These are phyloP conservation scores for Ammodytes dubius DNA, from an alignment of 2,113 vertebrate species.

Conservation along the genomic window DNA sequence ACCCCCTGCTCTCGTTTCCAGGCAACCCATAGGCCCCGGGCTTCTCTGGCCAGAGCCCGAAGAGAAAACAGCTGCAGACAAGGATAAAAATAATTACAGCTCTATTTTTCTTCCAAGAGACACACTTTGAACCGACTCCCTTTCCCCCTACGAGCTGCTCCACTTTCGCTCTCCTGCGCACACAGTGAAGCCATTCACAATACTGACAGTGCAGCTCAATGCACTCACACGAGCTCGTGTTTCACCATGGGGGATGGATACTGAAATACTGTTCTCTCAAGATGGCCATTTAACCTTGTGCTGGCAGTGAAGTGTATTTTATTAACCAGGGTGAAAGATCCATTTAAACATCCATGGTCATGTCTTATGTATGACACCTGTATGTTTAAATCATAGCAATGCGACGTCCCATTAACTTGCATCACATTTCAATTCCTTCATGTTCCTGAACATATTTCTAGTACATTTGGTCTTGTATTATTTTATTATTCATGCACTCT, in stretches of 20 bases:
- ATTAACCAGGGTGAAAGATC: not conserved
- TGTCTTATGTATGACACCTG: not conserved
- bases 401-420: not conserved
- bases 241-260: constrained; percentile 11
- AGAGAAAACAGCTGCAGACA: constrained; percentile 87
- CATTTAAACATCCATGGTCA: not conserved
- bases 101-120: constrained; percentile 88
- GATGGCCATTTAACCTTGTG: not conserved
- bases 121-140: constrained; percentile 65
- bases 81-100: constrained; percentile 88
- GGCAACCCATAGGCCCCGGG: constrained; percentile 77
- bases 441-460: not conserved
- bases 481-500: not conserved
- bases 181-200: constrained; percentile 65
- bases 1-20: constrained; percentile 85
- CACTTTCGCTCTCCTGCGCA: constrained; percentile 50
- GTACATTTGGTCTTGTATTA: not conserved
- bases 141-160: constrained; percentile 55
- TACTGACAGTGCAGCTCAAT: constrained; percentile 13
- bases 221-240: constrained; percentile 17
- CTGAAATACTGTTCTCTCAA: constrained; percentile 15
- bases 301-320: not conserved
- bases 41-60: constrained; percentile 85
- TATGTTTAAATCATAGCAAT: not conserved
- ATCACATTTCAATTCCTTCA: not conserved